phyloP scores from a whole-genome alignment of 2,113 vertebrate species.

The Argyrosomus japonicus region DNA sequence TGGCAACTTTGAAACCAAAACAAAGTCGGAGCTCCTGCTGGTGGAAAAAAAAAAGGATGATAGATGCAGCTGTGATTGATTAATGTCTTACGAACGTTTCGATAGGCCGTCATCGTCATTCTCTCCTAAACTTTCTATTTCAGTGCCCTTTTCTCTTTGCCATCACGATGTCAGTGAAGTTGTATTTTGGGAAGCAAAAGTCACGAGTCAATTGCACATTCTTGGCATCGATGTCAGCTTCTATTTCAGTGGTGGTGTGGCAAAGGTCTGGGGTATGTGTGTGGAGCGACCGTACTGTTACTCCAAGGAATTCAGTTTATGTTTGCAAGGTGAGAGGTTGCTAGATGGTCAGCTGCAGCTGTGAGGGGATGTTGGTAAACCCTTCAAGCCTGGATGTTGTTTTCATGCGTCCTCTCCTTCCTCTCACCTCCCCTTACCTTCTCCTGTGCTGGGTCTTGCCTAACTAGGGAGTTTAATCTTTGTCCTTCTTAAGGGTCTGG shows the following conservation, averaged over 20 bases:
- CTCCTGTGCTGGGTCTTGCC: slow-evolving; percentile 37
- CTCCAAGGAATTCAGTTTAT: slow-evolving; percentile 55
- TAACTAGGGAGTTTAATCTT: slow-evolving; percentile 71
- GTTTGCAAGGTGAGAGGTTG: slow-evolving; percentile 46
- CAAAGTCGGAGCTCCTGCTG: slow-evolving; percentile 48
- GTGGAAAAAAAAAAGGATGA: not conserved
- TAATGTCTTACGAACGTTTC: slow-evolving; percentile 42
- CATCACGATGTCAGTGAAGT: slow-evolving; percentile 30
- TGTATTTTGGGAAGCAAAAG: slow-evolving; percentile 70
- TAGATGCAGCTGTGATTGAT: slow-evolving; percentile 25
- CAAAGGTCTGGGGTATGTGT: slow-evolving; percentile 17
- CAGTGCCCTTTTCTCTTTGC: slow-evolving; percentile 25
- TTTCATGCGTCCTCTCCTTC: slow-evolving; percentile 32
- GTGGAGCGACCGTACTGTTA: not conserved
- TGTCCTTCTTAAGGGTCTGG: slow-evolving; percentile 56
- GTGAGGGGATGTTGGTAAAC: slow-evolving; percentile 32
- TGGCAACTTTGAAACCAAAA: slow-evolving; percentile 66
- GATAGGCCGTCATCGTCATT: not conserved
- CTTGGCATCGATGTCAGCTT: slow-evolving; percentile 32
- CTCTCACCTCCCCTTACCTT: slow-evolving; percentile 24
- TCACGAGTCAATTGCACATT: slow-evolving; percentile 61
- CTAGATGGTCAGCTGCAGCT: slow-evolving; percentile 29
- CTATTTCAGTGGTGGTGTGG: slow-evolving; percentile 60
- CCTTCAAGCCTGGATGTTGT: slow-evolving; percentile 21
- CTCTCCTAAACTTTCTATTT: not conserved